Base-by-base conservation (phyloP, 2,113 vertebrate species). In the Mirza zaza region DNA sequence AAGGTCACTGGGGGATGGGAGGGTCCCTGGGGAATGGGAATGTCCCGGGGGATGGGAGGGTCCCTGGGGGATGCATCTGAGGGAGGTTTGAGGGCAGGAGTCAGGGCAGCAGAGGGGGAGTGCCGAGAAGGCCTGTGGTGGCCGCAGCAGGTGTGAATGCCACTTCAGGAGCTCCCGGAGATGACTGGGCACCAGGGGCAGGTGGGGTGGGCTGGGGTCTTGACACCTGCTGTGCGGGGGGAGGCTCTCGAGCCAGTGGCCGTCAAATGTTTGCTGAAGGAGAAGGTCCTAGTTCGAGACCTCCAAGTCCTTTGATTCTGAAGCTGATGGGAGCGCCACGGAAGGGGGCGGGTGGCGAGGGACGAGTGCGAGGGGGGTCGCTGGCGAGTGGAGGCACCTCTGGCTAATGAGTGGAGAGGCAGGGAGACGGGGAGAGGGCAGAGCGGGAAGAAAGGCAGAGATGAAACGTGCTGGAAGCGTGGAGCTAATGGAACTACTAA, bases 401-500 rank as follows among this genome's bases (percentile, higher is more conserved):
- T 0, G 10, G 96, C 90, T 90, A 81, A 87, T 61, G 90, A 95
- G 92, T 0, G 10, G 82, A 80, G 92, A 90, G 57, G 48, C 87
- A 39, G 77, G 27, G 71, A 84, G 25, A 5, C 65, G 1, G 63
- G 39, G 91, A 42, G 0, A 4, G 91, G 93, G 87, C 68, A n/a
- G 70, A 0, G 0, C 3, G 9, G 45, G 65, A n/a, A 96, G 88
- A 91, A 50, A 94, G 96, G 87, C 95, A 29, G 87, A 95, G 97
- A 98, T 92, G 87, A 97, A 98, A 92, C 4, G 11, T 6, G 32
- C 1, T 0, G 0, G 93, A 91, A 95, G 92, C 0, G 2, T 79
- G 32, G 61, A 89, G 90, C 84, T 97, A 84, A 95, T 18, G 8
- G 98, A 79, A 39, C 90, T 81, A 63, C 97, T 92, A 95, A 98